Evolutionary conservation across 2,113 vertebrate species (phyloP).

Genomic region (Ailuropoda melanoleuca): DNA sequence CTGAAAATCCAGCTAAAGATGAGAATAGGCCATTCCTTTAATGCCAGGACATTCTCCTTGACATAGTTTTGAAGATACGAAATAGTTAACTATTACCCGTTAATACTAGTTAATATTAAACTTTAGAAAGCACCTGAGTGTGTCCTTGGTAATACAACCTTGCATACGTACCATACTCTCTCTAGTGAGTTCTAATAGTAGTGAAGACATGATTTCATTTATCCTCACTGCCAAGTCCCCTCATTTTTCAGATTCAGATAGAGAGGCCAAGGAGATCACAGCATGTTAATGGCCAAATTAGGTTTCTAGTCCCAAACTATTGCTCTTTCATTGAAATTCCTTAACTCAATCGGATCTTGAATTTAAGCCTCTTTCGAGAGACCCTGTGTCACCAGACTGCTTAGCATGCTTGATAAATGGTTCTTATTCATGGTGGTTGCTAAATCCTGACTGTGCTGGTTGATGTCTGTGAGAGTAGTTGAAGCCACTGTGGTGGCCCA

Average conservation of each 20-base stretch:
- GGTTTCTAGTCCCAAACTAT: not conserved
- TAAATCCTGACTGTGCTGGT: not conserved
- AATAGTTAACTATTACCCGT: conserved; percentile 56
- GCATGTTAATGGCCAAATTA: not conserved
- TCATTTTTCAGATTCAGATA: conserved; percentile 9
- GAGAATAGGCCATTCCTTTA: conserved; percentile 74
- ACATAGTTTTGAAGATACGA: conserved; percentile 18
- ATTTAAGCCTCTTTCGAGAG: not conserved
- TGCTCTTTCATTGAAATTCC: not conserved
- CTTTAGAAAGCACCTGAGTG: not conserved
- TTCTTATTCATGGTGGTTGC: not conserved
- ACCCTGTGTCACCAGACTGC: not conserved
- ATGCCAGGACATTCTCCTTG: conserved; percentile 66
- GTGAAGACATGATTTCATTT: conserved; percentile 16
- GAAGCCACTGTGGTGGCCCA: not conserved
- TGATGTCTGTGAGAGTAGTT: not conserved
- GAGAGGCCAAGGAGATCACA: conserved; percentile 4
- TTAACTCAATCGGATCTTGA: not conserved
- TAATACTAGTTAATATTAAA: not conserved
- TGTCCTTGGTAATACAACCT: conserved; percentile 36
- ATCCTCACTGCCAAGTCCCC: not conserved
- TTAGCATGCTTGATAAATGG: not conserved
- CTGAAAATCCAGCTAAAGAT: conserved; percentile 77
- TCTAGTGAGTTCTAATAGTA: conserved; percentile 9
- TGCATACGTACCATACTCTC: not conserved